Evolutionary conservation across 2,797 vertebrate genomes (phyloP).

Genomic region (Varecia variegata): DNA sequence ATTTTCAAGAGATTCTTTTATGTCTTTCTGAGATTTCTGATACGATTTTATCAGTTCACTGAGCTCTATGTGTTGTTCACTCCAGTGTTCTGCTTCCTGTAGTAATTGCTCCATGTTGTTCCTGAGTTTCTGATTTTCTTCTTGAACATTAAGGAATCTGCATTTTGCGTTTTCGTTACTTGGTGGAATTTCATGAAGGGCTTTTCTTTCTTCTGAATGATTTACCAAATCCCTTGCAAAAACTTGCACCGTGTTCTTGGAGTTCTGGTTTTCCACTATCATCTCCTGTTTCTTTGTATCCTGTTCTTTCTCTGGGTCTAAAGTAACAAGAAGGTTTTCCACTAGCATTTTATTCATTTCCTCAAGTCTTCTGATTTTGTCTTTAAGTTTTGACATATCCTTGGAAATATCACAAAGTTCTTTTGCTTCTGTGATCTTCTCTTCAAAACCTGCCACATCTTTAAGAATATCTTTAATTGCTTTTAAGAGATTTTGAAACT

Average conservation of each 20-base stretch:
- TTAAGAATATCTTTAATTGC: conserved; percentile 42
- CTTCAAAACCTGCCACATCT: background rate
- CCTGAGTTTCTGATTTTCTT: background rate
- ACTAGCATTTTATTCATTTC: conserved; percentile 14
- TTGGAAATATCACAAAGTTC: background rate
- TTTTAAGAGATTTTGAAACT: conserved; percentile 42
- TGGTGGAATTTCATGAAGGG: background rate
- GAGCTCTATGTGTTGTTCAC: conserved; percentile 51
- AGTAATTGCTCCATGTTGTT: conserved; percentile 61
- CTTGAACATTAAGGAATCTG: background rate
- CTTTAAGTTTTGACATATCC: background rate
- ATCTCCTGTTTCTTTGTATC: background rate
- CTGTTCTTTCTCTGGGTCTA: conserved; percentile 1
- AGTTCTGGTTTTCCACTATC: background rate
- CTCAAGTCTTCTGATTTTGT: background rate
- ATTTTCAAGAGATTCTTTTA: background rate
- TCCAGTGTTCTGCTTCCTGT: conserved; percentile 65
- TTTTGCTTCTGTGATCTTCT: background rate
- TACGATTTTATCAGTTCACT: background rate
- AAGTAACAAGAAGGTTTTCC: background rate
- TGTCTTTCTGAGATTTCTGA: conserved; percentile 45
- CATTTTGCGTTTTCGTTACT: background rate
- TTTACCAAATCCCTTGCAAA: background rate
- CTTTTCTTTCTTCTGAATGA: background rate
- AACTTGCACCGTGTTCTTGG: background rate